Conservation (phyloP, 2,888 invertebrate genomes). For the Platycheirus rosarum region DNA sequence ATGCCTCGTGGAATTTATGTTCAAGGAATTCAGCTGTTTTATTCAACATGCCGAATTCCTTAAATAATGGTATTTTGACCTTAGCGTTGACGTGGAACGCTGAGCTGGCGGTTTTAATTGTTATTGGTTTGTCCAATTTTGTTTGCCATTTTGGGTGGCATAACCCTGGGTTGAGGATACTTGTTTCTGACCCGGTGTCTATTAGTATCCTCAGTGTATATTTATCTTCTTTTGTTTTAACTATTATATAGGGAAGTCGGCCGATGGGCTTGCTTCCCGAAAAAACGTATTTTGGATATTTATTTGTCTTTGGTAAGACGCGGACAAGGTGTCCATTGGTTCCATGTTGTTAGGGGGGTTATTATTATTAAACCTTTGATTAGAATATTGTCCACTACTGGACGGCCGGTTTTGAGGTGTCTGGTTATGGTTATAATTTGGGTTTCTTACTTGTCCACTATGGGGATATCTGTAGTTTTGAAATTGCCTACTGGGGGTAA, state of each 20-base stretch:
- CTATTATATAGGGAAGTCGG: constrained; percentile 55
- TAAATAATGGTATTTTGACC: constrained; percentile 48
- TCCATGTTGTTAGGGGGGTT: too few relatives aligned
- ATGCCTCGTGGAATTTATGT: constrained; percentile 12
- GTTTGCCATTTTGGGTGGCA: constrained; percentile 52
- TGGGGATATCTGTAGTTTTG: too few relatives aligned
- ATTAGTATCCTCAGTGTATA: constrained; percentile 37
- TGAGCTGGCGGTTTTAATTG: constrained; percentile 32
- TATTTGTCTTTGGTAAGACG: background rate
- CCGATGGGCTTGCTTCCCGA: background rate
- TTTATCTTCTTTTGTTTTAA: constrained; percentile 35
- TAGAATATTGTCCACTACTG: too few relatives aligned
- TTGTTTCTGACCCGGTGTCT: constrained; percentile 52
- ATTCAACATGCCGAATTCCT: constrained; percentile 39
- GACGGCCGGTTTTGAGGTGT: background rate
- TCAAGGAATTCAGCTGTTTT: constrained; percentile 47
- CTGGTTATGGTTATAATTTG: background rate
- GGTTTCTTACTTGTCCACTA: background rate
- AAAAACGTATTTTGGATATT: constrained; percentile 13
- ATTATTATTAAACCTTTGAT: too few relatives aligned
- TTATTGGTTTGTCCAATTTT: background rate
- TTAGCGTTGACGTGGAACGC: constrained; percentile 12
- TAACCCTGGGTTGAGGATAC: constrained; percentile 12
- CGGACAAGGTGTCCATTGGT: constrained; percentile 33
- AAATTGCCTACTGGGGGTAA: too few relatives aligned